Base-by-base conservation (phyloP, 1,140 invertebrate species). In the Bombus turneri region DNA sequence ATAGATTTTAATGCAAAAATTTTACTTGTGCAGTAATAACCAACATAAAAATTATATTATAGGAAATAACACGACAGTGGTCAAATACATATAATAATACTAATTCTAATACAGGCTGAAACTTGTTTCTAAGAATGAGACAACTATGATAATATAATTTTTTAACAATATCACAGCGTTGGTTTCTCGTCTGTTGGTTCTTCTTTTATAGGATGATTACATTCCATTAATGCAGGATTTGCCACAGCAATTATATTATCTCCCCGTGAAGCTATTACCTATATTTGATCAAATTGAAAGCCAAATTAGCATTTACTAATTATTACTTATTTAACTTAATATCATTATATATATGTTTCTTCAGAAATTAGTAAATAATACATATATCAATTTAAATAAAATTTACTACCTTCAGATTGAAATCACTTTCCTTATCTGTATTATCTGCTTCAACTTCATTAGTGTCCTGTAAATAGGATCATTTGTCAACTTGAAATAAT, bases 211-310 rank as follows among this genome's bases (percentile, higher is more conserved):
- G 94, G 91, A 88, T 94, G 94, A 91, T 89, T 94, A 90, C 94
- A 95, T 87, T 94, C 94, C 94, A 95, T 95, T 85, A 98, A 95
- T 5, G 98, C 98, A 28, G 98, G 98, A 96, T 98, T 98, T 15
- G 98, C 97, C 3, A 98, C 98, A 0, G 98, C 98, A 91, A 98
- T 98, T 88, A 98, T 98, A 93, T 98, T 97, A 91, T 97, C 97
- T 3, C 97, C 97, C 39, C 97, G 96, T 0, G 97, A 97, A 1
- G 98, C 97, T 87, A 98, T 97, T 78, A 98, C 97, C 96, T 98
- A 15, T n/a, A 66, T 34, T 47, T 12, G 57, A 77, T 66, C 39
- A 64, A 77, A 76, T 53, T 39, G 3, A 3, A 8, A 39, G 0
- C 3, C 1, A 89, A 57, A 39, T 57, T 37, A 28, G 37, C 3